Conservation (phyloP, 2,888 invertebrate species). For the Argynnis bischoffii region DNA sequence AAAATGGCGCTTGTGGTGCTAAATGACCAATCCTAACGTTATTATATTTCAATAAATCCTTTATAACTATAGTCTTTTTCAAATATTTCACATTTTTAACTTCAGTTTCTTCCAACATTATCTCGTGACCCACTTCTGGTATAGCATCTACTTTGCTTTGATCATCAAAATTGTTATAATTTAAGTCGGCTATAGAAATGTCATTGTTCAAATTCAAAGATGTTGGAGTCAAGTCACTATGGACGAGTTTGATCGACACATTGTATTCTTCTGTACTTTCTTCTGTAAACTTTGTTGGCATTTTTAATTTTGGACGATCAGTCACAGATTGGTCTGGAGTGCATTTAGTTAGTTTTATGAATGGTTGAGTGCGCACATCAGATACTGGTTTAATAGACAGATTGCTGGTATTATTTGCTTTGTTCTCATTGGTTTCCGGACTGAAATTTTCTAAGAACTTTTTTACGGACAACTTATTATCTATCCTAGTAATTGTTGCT, state of each 20-base stretch:
- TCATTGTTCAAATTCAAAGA: constrained; percentile 13
- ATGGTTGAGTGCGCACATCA: constrained; percentile 35
- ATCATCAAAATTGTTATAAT: constrained; percentile 37
- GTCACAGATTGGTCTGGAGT: constrained; percentile 28
- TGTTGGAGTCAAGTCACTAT: constrained; percentile 20
- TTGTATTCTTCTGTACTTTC: constrained; percentile 41
- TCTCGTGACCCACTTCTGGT: constrained; percentile 69
- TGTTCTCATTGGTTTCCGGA: constrained; percentile 51
- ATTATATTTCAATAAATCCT: constrained; percentile 50
- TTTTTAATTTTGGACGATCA: constrained; percentile 44
- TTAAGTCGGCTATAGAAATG: constrained; percentile 11
- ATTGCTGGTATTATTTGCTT: constrained; percentile 34
- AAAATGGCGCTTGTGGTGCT: constrained; percentile 62
- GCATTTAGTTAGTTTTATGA: constrained; percentile 60
- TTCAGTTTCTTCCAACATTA: constrained; percentile 56
- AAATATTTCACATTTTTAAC: constrained; percentile 41
- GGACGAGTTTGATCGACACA: constrained; percentile 52
- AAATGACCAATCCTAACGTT: constrained; percentile 63
- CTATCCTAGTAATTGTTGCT: constrained; percentile 51
- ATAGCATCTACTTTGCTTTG: constrained; percentile 42
- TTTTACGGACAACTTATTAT: constrained; percentile 55
- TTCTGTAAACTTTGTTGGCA: constrained; percentile 58
- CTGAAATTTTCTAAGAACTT: constrained; percentile 70
- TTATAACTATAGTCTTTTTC: constrained; percentile 56
- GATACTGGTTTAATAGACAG: constrained; percentile 48